A percentile compares a stretch with the other conserved stretches of the same genome.
Conservation (phyloP, 2,113 vertebrate genomes). For the Propithecus coquereli region DNA sequence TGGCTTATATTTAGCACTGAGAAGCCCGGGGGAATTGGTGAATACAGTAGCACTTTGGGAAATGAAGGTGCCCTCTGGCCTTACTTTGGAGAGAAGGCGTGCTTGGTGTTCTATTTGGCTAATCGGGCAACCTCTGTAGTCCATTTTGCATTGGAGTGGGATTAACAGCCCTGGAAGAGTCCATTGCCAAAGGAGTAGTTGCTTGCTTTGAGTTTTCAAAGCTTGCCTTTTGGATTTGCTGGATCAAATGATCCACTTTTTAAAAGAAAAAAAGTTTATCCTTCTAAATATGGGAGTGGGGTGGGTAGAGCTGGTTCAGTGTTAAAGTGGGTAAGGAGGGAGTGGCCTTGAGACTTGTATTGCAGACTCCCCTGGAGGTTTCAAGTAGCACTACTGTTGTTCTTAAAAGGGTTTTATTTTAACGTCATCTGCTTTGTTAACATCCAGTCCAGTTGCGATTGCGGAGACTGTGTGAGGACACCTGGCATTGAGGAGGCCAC, state of each 20-base stretch:
- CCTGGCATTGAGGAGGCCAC: not conserved
- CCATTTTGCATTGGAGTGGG: not conserved
- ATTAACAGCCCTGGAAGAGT: not conserved
- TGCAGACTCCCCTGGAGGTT: not conserved
- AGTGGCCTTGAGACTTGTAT: not conserved
- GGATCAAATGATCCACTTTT: conserved; percentile 23
- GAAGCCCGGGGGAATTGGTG: not conserved
- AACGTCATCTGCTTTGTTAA: conserved; percentile 23
- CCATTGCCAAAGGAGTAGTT: not conserved
- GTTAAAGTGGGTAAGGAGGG: not conserved
- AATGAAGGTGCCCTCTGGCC: not conserved
- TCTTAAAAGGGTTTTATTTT: conserved; percentile 44
- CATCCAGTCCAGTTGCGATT: not conserved
- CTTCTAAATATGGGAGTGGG: not conserved
- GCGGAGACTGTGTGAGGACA: not conserved
- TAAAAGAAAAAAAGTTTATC: conserved; percentile 36
- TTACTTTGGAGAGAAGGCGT: not conserved
- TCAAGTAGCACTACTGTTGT: conserved; percentile 56
- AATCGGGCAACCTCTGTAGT: not conserved
- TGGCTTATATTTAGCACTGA: conserved; percentile 44
- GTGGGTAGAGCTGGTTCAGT: not conserved
- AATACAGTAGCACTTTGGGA: not conserved
- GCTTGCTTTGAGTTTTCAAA: conserved; percentile 46
- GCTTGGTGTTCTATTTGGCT: not conserved
- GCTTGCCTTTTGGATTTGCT: conserved; percentile 46